Evolutionary conservation across 2,113 vertebrate species (phyloP).

Genomic region (Xiphorhynchus elegans): DNA sequence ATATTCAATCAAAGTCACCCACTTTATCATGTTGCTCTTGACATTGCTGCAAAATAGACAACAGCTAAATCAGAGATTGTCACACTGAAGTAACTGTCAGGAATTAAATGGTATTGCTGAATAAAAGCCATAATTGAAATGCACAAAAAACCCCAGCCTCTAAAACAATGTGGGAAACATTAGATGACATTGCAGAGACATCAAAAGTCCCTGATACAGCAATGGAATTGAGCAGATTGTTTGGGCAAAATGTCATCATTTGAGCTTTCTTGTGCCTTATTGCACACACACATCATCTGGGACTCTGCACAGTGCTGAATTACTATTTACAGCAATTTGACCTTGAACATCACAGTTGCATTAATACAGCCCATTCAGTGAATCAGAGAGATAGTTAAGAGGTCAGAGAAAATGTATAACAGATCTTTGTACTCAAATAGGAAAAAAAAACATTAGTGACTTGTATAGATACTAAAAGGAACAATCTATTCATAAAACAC

Average conservation of each 20-base stretch:
- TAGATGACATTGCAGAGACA: constrained; percentile 51
- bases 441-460: background rate
- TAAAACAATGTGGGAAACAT: constrained; percentile 49
- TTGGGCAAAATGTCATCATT: constrained; percentile 54
- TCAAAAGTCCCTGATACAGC: background rate
- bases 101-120: constrained; percentile 59
- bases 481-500: constrained; percentile 17
- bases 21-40: constrained; percentile 49
- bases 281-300: constrained; percentile 51
- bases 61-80: constrained; percentile 67
- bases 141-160: background rate
- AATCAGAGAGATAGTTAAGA: background rate
- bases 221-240: constrained; percentile 31
- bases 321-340: constrained; percentile 60
- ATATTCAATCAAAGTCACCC: constrained; percentile 48
- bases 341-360: constrained; percentile 50
- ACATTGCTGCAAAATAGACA: constrained; percentile 63
- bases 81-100: constrained; percentile 53
- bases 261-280: constrained; percentile 67
- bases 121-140: constrained; percentile 63
- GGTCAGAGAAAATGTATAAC: constrained; percentile 16
- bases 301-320: constrained; percentile 35
- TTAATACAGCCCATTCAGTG: constrained; percentile 18
- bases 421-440: background rate
- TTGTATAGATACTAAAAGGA: background rate